Evolutionary conservation across 2,113 vertebrate species (phyloP), one percentile per base, ranked within the genome.

Genomic region (Forbesichthys agassizii): DNA sequence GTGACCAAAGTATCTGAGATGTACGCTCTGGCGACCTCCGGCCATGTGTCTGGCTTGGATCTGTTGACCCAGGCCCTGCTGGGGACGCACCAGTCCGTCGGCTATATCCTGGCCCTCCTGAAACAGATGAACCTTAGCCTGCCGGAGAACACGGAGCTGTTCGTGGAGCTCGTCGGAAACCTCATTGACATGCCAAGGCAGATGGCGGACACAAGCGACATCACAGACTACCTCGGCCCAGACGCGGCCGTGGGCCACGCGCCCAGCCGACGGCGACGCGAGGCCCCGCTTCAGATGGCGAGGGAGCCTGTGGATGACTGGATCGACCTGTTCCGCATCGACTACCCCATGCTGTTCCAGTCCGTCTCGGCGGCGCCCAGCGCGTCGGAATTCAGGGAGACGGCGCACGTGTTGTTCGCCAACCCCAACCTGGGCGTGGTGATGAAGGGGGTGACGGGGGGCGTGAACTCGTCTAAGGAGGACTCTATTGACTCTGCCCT

Each of bases 371-470:
- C 68, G 4, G 63, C 79, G 13, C 86, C 85, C 2, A 82, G 64
- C 9, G 2, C 77, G 7, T 27, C 55, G n/a, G 91, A 93, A 54
- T 53, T 92, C 0, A 13, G 86, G 51, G 89, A 92, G 62, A 93
- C 91, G 0, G 70, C 71, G 55, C 87, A 92, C 0, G 16, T 88
- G 55, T 68, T 93, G 48, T 84, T 93, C 57, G 57, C 77, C 70
- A 87, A 92, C 69, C 87, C 90, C 1, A 77, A 93, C 66, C 75
- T 93, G 48, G 77, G 47, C 0, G 8, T 87, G 49, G 80, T 92
- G 54, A 11, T 92, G 46, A 93, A 89, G 13, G 91, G 88, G 14
- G 49, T 69, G 3, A 78, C 80, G 1, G 66, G 55, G 88, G 63
- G 33, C 62, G 55, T 71, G 12, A 86, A 79, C 13, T 55, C 69